These are phyloP conservation scores for Yponomeuta malinellus DNA, from an alignment of 2,888 invertebrate genomes.

Conservation along the genomic window DNA sequence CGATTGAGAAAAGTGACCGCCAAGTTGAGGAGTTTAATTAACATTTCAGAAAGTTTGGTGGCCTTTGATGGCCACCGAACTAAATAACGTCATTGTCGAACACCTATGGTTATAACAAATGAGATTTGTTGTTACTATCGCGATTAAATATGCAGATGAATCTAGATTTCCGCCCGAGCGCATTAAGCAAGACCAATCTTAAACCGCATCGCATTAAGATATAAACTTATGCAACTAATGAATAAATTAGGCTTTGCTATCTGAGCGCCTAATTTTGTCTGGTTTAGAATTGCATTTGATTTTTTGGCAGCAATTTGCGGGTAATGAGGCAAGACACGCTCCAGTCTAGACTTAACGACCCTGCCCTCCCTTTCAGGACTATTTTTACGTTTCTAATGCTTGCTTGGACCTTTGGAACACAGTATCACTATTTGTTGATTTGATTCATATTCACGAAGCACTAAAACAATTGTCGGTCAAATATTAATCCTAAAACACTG, in stretches of 20 bases:
- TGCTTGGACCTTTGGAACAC: background rate
- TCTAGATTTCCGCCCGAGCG: slow-evolving; percentile 11
- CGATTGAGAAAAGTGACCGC: too few relatives aligned
- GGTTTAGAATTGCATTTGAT: background rate
- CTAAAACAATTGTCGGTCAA: too few relatives aligned
- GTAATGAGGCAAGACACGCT: background rate
- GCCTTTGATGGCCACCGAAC: too few relatives aligned
- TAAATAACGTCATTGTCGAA: too few relatives aligned
- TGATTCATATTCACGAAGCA: too few relatives aligned
- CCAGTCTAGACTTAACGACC: background rate
- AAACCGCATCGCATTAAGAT: background rate
- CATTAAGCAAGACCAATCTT: slow-evolving; percentile 6
- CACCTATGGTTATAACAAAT: background rate
- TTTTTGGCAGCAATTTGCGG: background rate
- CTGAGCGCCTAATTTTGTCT: background rate
- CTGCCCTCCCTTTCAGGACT: background rate
- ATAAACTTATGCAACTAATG: background rate
- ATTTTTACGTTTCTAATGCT: too few relatives aligned
- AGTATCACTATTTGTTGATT: background rate
- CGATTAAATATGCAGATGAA: background rate
- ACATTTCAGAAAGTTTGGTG: too few relatives aligned
- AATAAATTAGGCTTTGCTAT: background rate
- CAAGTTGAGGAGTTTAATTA: too few relatives aligned
- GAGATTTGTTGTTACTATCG: background rate
- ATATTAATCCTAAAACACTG: too few relatives aligned